Conservation (phyloP, 30 jellyfish, hydroid and myxozoan species). For the Nemopilema nomurai region DNA sequence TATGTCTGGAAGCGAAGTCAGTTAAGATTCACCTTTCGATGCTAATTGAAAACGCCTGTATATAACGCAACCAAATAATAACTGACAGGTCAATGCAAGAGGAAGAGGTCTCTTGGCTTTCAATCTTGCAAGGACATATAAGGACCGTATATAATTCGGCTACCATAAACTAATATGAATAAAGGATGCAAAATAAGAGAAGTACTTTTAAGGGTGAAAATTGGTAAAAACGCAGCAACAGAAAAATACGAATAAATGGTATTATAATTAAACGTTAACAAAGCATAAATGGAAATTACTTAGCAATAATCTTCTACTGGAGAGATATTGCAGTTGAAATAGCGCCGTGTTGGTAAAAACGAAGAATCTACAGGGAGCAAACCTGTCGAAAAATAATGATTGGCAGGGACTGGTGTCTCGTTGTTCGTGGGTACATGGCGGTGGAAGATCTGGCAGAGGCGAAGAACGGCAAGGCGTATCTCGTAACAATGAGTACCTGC, state of each 20-base stretch:
- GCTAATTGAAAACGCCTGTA: background rate
- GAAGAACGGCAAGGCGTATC: background rate
- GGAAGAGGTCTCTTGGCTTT: background rate
- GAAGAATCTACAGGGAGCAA: background rate
- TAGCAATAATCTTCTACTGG: no score
- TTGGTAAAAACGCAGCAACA: background rate
- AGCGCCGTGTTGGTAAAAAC: background rate
- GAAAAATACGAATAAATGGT: background rate
- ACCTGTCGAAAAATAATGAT: constrained; percentile 26
- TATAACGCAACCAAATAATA: background rate
- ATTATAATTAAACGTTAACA: no score
- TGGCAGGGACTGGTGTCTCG: constrained; percentile 16
- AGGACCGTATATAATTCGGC: no score
- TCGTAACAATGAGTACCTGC: constrained; percentile 11
- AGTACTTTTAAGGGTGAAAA: no score
- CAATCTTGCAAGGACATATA: background rate
- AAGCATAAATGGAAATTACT: background rate
- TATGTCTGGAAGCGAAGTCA: background rate
- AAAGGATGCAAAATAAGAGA: no score
- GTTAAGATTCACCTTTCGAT: background rate
- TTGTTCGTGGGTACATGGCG: background rate
- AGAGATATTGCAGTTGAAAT: no score
- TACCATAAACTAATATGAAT: background rate
- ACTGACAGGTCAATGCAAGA: background rate
- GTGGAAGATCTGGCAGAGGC: background rate